Percentiles rank a stretch among this genome's conserved stretches.
phyloP scores from a whole-genome alignment of 2,888 invertebrate genomes.

The Pyrochroa serraticornis region DNA sequence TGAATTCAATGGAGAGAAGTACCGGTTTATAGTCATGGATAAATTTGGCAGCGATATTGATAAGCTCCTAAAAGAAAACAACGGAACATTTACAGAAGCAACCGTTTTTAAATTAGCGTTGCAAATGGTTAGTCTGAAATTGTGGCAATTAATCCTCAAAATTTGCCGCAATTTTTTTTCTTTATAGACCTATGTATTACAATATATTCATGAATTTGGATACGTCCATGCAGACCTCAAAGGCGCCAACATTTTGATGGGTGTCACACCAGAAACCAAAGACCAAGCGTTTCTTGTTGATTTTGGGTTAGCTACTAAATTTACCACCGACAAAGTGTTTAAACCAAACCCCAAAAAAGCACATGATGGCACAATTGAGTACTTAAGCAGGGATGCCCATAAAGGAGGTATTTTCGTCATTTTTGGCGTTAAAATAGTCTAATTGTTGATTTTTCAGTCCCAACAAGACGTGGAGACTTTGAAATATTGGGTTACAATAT shows the following conservation, averaged over 20 bases:
- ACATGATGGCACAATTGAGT: constrained; percentile 97
- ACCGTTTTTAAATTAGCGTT: constrained; percentile 81
- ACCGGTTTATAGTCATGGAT: constrained; percentile 89
- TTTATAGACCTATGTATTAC: constrained; percentile 71
- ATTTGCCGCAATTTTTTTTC: constrained; percentile 5
- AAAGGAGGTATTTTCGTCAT: constrained; percentile 69
- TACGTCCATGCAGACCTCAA: constrained; percentile 97
- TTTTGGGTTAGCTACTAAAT: constrained; percentile 87
- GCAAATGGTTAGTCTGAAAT: constrained; percentile 73
- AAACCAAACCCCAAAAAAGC: constrained; percentile 89
- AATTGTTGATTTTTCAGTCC: constrained; percentile 60
- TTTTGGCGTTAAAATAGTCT: constrained; percentile 3
- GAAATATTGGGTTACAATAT: constrained; percentile 95
- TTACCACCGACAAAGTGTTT: constrained; percentile 73
- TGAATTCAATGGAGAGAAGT: constrained; percentile 74
- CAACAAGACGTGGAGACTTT: constrained; percentile 89
- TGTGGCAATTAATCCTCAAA: not conserved
- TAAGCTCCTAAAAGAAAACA: constrained; percentile 73
- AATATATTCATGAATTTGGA: constrained; percentile 89
- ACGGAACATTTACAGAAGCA: constrained; percentile 69
- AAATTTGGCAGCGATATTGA: constrained; percentile 87
- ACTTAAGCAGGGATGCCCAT: constrained; percentile 95
- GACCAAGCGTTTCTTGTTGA: constrained; percentile 88
- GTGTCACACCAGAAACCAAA: constrained; percentile 67
- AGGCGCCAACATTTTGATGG: constrained; percentile 89